Evolutionary conservation across 2,797 vertebrate genomes (phyloP), one percentile per base, ranked within the genome.

Genomic region (Lophius americanus): DNA sequence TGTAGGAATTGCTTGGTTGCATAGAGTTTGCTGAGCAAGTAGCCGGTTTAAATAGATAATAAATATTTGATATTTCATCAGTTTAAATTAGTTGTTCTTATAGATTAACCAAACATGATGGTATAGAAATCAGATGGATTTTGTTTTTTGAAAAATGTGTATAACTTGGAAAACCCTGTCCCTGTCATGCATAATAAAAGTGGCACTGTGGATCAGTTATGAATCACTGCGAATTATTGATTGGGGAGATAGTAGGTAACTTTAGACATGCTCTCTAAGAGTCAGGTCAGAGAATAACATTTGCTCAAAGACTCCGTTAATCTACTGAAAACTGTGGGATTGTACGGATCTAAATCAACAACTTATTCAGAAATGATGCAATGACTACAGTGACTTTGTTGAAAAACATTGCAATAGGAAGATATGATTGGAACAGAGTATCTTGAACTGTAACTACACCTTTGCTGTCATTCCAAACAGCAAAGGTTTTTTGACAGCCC

Each of bases 241-340:
- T 60, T 3, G 7, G 49, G 5, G 7, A 52, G 5, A 38, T 46
- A 42, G 64, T n/a, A 50, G 46, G 47, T 60, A 75, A 59, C n/a
- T 54, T 59, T 59, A 62, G 46, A 39, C 37, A n/a, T 37, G 50
- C 55, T 59, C 9, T 60, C 9, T 60, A 60, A n/a, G 11, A 6
- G 37, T 60, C 6, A 23, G 2, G 9, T 11, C 6, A 32, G 11
- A 75, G 13, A 51, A 65, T 41, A 43, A 43, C 4, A 48, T 51
- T 63, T 5, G 39, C 11, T 46, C 1, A 0, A 43, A 51, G 11
- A 42, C 23, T 64, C 43, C 55, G 23, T 36, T 39, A 49, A 67
- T 10, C 7, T 42, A 32, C 23, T 52, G 44, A 5, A 72, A 11
- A 46, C 46, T 44, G 36, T 58, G 11, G 41, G 51, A 39, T 60